Conservation (phyloP, 64 coral and sea anemone genomes). For the Dendrophyllia cribrosa region DNA sequence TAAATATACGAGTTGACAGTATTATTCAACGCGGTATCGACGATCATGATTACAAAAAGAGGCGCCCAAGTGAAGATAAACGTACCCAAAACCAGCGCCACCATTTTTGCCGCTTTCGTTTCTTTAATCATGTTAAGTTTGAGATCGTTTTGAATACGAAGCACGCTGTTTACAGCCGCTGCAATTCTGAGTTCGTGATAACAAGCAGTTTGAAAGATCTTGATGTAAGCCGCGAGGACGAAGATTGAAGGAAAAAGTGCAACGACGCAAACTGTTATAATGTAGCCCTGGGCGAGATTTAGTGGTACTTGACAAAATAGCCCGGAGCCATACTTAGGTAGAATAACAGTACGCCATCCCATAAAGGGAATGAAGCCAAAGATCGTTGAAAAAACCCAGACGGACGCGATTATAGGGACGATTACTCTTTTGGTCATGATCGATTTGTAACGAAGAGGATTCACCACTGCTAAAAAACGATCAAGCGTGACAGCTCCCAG, state of each 20-base stretch:
- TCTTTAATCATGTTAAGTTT: slow-evolving; percentile 81
- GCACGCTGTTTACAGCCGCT: slow-evolving; percentile 77
- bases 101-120: slow-evolving; percentile 92
- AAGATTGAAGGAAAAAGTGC: slow-evolving; percentile 79
- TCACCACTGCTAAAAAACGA: slow-evolving; percentile 87
- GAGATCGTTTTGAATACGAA: slow-evolving; percentile 57
- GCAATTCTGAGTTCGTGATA: slow-evolving; percentile 77
- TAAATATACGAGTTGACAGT: slow-evolving; percentile 87
- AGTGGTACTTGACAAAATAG: slow-evolving; percentile 96
- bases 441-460: slow-evolving; percentile 82
- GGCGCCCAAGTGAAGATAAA: slow-evolving; percentile 89
- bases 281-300: slow-evolving; percentile 79
- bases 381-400: slow-evolving; percentile 84
- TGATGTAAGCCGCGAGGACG: slow-evolving; percentile 87
- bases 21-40: slow-evolving; percentile 58
- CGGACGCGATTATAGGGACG: slow-evolving; percentile 73
- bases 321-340: background rate
- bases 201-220: slow-evolving; percentile 89
- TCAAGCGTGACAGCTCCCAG: slow-evolving; percentile 86
- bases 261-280: slow-evolving; percentile 73
- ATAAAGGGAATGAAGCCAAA: slow-evolving; percentile 94
- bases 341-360: slow-evolving; percentile 79
- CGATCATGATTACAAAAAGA: slow-evolving; percentile 86
- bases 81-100: slow-evolving; percentile 81
- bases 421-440: slow-evolving; percentile 87